Percentiles rank a stretch among this genome's conserved stretches.
phyloP scores from a whole-genome alignment of 2,888 invertebrate species.

The Drosophila nr. perissopoda region DNA sequence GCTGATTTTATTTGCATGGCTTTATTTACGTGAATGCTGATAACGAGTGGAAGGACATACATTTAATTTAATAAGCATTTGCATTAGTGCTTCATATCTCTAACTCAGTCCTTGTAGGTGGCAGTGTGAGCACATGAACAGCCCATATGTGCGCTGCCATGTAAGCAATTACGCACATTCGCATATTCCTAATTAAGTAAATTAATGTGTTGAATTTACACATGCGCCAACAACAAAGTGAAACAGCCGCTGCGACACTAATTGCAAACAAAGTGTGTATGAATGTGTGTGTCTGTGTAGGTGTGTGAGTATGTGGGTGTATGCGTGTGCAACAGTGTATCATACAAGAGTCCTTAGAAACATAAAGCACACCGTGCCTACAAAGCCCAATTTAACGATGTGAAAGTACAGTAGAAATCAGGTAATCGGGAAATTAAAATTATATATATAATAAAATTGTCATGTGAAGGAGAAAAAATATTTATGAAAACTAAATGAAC shows the following conservation, averaged over 20 bases:
- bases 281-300: slow-evolving; percentile 8
- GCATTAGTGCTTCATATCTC: slow-evolving; percentile 56
- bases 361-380: slow-evolving; percentile 3
- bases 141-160: slow-evolving; percentile 68
- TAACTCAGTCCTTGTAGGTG: slow-evolving; percentile 30
- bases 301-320: slow-evolving; percentile 7
- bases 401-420: slow-evolving; percentile 29
- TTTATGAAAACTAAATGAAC: background rate
- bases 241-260: slow-evolving; percentile 78
- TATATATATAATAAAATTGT: background rate
- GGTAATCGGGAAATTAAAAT: slow-evolving; percentile 12
- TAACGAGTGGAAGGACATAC: slow-evolving; percentile 39
- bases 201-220: slow-evolving; percentile 77
- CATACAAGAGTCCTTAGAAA: slow-evolving; percentile 33
- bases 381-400: slow-evolving; percentile 18
- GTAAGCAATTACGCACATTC: slow-evolving; percentile 76
- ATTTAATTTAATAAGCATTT: slow-evolving; percentile 78
- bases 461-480: background rate
- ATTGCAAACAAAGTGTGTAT: slow-evolving; percentile 72
- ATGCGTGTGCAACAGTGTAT: slow-evolving; percentile 16
- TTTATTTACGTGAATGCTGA: slow-evolving; percentile 39
- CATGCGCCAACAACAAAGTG: slow-evolving; percentile 66
- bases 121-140: slow-evolving; percentile 25
- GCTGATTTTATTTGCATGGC: slow-evolving; percentile 15
- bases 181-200: slow-evolving; percentile 77